Evolutionary conservation across 2,797 vertebrate genomes (phyloP), one percentile per base, ranked within the genome.

Genomic region (Coregonus suidteri): DNA sequence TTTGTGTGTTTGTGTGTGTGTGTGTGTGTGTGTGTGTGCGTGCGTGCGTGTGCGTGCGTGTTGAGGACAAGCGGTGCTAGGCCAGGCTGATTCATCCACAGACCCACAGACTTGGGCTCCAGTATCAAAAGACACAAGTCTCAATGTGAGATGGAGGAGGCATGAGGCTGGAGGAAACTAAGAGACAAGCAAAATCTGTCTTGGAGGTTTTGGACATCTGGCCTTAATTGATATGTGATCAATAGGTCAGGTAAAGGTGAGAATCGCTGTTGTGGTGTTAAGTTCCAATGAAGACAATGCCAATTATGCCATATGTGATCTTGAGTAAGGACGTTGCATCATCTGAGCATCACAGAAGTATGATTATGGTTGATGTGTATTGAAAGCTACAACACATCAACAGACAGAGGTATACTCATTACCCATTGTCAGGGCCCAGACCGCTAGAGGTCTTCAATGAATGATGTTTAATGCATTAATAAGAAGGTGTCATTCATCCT

Each of bases 401-500:
- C 41, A 13, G 9, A 11, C 9, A 11, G 41, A 47, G 41, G 41
- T 47, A 47, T 47, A 9, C 9, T 9, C 41, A 47, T 47, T 13
- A 47, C 41, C 41, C 41, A 13, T 64, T 54, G 70, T 77, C 76
- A 77, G n/a, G 31, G 54, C 35, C 25, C 35, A 31, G 18, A 71
- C 41, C 68, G 1, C 65, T 14, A 5, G n/a, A 71, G 62, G 62
- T 69, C 53, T 62, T 37, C 18, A 25, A 75, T 75, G 68, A 68
- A 80, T 56, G 53, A 68, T 67, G 75, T 73, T 68, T 73, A 66
- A 80, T 80, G 53, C n/a, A 73, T 80, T 80, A 76, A 66, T 67
- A 62, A 72, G 59, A 54, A 56, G 74, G 47, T 70, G 66, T 18
- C 77, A 70, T 70, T 68, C 64, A 69, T 64, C 73, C 51, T 52